Base-by-base conservation (phyloP, 2,113 vertebrate species). In the Hiodon alosoides region DNA sequence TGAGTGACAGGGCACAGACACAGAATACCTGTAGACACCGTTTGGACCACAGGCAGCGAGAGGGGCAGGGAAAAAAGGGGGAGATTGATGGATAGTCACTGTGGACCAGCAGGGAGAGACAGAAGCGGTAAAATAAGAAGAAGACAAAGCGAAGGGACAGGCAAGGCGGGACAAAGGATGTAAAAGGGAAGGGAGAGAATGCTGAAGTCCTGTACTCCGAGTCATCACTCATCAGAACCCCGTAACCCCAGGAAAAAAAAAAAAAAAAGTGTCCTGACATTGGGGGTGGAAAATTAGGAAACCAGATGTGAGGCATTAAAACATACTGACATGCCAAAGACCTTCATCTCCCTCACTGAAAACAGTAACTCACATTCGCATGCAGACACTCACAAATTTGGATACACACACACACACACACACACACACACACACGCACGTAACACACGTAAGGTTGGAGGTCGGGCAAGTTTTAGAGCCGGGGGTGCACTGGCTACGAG, bases 271-370 rank as follows among this genome's bases (percentile, higher is more conserved):
- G 91, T 92, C 88, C 86, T 89, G 89, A 89, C 86, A 89, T 84
- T 68, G 79, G 2, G 16, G 59, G 85, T 81, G 84, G 86, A 85
- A 86, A 88, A 92, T 90, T 90, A 90, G 88, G 88, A 92, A 92
- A 91, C 87, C 91, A 92, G 91, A 92, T 92, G 91, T 92, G 86
- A 83, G 81, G 85, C 90, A 89, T 92, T 90, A 90, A 90, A 92
- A 88, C 85, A 87, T 83, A 89, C 82, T 88, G 87, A 91, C 89
- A 89, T 86, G 79, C 85, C 86, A 84, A 89, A 87, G 84, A 81
- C 82, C 80, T 87, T 87, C 85, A 81, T 84, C 85, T 86, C 84
- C 83, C 85, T 87, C 85, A 84, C 85, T 84, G 85, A 84, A 83
- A 13, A 65, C 51, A 52, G 9, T 65, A 17, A 83, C 84, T 83